Evolutionary conservation across 2,888 invertebrate species (phyloP).

Genomic region (Agrotis ipsilon): DNA sequence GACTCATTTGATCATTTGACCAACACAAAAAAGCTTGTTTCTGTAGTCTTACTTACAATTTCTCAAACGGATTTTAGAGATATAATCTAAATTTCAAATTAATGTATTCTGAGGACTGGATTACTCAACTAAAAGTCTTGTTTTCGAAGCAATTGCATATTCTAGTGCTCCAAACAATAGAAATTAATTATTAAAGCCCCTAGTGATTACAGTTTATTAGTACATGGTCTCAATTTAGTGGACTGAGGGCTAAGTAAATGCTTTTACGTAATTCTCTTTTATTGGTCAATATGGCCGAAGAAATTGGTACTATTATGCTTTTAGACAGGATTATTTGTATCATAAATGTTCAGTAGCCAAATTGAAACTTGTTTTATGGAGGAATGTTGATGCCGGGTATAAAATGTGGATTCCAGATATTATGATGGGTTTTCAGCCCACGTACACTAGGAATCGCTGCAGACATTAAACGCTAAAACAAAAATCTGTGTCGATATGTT

Average conservation of each 20-base stretch:
- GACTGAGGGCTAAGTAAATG: constrained; percentile 46
- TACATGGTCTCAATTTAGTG: constrained; percentile 40
- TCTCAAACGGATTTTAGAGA: background rate
- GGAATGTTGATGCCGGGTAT: constrained; percentile 10
- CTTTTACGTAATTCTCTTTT: constrained; percentile 53
- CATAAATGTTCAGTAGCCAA: constrained; percentile 36
- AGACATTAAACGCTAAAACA: background rate
- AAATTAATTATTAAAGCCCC: constrained; percentile 47
- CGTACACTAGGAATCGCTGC: background rate
- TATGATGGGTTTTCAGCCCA: background rate
- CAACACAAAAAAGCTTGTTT: background rate
- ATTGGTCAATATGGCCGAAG: constrained; percentile 50
- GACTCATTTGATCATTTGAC: background rate
- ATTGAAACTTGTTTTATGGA: constrained; percentile 39
- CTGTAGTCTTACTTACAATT: background rate
- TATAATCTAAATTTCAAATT: background rate
- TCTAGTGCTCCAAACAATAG: constrained; percentile 38
- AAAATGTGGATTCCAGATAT: constrained; percentile 16
- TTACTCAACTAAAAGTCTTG: constrained; percentile 6
- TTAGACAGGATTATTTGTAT: constrained; percentile 41
- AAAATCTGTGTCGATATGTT: background rate
- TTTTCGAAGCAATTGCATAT: constrained; percentile 24
- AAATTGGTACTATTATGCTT: constrained; percentile 45
- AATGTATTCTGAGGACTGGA: background rate
- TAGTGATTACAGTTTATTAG: constrained; percentile 48